These are phyloP conservation scores for Azemiops feae DNA, from an alignment of 2,113 vertebrate species.

Conservation along the genomic window DNA sequence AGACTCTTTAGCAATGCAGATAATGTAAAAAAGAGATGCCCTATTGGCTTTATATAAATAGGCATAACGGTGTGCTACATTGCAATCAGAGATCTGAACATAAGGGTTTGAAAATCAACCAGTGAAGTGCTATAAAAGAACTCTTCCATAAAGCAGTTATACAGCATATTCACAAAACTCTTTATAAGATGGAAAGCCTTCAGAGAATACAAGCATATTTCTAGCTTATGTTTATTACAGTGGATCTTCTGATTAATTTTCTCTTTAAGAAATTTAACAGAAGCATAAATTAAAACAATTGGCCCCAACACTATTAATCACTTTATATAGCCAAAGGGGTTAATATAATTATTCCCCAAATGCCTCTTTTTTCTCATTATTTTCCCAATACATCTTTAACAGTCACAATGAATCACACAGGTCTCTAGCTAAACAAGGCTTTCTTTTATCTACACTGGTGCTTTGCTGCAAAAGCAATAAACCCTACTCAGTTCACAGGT, in stretches of 20 bases:
- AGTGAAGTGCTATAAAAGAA: conserved; percentile 50
- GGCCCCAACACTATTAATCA: background rate
- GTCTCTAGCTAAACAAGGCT: background rate
- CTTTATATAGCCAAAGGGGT: background rate
- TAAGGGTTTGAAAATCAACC: conserved; percentile 21
- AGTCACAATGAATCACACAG: background rate
- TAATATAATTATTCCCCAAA: background rate
- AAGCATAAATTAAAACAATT: background rate
- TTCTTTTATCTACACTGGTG: background rate
- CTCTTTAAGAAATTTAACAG: background rate
- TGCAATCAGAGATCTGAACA: conserved; percentile 9
- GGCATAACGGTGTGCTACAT: too few relatives aligned
- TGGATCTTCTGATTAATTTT: conserved; percentile 28
- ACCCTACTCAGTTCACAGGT: background rate
- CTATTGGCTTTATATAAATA: background rate
- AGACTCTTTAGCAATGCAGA: background rate
- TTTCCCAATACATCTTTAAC: background rate
- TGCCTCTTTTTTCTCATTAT: background rate
- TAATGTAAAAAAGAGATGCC: background rate
- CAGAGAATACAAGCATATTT: conserved; percentile 31
- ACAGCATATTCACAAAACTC: conserved; percentile 14
- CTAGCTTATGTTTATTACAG: conserved; percentile 36
- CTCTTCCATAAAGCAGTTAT: conserved; percentile 62
- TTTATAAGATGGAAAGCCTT: background rate
- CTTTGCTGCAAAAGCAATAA: background rate